These are phyloP conservation scores for Zaprionus kolodkinae DNA, from an alignment of 1,140 invertebrate species.

Conservation along the genomic window DNA sequence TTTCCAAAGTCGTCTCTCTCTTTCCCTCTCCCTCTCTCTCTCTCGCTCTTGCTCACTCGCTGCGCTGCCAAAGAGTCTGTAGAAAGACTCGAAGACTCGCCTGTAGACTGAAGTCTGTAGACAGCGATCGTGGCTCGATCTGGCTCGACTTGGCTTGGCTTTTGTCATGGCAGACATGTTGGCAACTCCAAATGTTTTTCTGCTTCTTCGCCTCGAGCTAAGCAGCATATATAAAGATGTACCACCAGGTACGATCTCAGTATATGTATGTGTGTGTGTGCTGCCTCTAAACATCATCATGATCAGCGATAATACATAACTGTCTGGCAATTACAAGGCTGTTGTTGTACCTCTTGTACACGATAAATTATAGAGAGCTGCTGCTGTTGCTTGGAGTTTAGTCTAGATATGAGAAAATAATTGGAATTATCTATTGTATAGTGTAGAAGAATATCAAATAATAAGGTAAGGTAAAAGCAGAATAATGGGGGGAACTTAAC, in stretches of 20 bases:
- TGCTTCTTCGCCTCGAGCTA: constrained; percentile 57
- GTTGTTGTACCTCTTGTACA: constrained; percentile 8
- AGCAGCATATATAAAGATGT: constrained; percentile 63
- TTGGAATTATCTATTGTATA: constrained; percentile 9
- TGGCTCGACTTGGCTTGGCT: constrained; percentile 38
- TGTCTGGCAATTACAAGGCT: constrained; percentile 40
- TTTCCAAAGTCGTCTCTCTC: constrained; percentile 62
- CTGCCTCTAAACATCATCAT: constrained; percentile 39
- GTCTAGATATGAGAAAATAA: constrained; percentile 20
- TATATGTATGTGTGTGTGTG: constrained; percentile 10
- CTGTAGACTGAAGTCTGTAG: constrained; percentile 18
- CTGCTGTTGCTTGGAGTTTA: background rate
- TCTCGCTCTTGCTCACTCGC: constrained; percentile 12
- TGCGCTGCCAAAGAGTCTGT: background rate
- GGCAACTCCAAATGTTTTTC: constrained; percentile 79
- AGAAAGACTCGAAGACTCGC: constrained; percentile 3
- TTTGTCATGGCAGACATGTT: constrained; percentile 81
- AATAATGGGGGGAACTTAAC: background rate
- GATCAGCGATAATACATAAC: constrained; percentile 36
- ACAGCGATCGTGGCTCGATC: constrained; percentile 2
- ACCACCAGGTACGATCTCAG: constrained; percentile 52
- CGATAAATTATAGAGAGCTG: constrained; percentile 19
- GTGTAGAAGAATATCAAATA: constrained; percentile 1
- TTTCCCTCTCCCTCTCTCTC: constrained; percentile 18
- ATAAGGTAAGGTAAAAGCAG: background rate